Conservation (phyloP, 1,140 invertebrate species). For the Aplysia californica region DNA sequence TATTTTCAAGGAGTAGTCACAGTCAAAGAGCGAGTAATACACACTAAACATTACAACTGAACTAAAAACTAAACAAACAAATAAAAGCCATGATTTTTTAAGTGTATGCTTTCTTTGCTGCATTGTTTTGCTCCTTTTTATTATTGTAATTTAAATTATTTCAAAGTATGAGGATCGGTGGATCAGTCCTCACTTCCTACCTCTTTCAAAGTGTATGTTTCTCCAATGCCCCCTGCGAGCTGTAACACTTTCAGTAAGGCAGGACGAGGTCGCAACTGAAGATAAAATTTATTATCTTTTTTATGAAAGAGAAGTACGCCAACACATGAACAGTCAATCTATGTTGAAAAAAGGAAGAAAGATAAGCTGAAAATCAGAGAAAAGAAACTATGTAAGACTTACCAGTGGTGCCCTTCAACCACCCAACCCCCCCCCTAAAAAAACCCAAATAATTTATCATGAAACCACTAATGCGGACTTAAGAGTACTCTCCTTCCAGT, state of each 20-base stretch:
- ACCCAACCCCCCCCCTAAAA: too few relatives aligned
- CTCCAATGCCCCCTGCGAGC: conserved; percentile 34
- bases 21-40: neutral
- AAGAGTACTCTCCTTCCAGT: too few relatives aligned
- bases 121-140: too few relatives aligned
- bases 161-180: too few relatives aligned
- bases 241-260: conserved; percentile 41
- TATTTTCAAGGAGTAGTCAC: neutral
- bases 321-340: neutral
- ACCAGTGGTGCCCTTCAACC: too few relatives aligned
- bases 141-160: too few relatives aligned
- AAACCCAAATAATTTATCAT: too few relatives aligned
- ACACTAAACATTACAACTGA: neutral
- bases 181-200: conserved; percentile 19
- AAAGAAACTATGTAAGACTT: too few relatives aligned
- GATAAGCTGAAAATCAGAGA: neutral
- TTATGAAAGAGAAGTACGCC: too few relatives aligned
- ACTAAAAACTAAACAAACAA: neutral
- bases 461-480: too few relatives aligned
- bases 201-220: conserved; percentile 48
- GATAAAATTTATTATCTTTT: too few relatives aligned
- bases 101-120: too few relatives aligned
- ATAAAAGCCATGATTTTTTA: neutral
- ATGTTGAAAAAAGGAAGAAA: neutral
- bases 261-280: conserved; percentile 41